A percentile compares a stretch with the other conserved stretches of the same genome.
Conservation (phyloP, 2,888 invertebrate genomes). For the Himalopsyche anomala region DNA sequence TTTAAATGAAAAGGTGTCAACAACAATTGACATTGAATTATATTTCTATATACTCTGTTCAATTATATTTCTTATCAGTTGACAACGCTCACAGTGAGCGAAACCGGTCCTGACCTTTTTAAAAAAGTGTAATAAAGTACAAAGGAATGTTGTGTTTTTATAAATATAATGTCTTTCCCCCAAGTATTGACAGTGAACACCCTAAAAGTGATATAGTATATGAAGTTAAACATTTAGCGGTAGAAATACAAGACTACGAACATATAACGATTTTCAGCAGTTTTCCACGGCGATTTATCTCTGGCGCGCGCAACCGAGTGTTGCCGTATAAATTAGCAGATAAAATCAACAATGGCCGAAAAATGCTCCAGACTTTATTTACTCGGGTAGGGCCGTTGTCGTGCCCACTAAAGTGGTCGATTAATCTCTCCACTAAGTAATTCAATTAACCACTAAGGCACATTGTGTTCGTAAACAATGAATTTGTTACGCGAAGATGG, state of each 20-base stretch:
- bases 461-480: constrained; percentile 41
- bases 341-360: constrained; percentile 49
- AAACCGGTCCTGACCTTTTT: too few species aligned
- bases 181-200: too few species aligned
- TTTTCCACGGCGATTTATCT: background rate
- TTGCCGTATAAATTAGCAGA: constrained; percentile 37
- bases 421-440: constrained; percentile 31
- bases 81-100: too few species aligned
- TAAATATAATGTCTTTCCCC: too few species aligned
- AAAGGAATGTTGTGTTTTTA: too few species aligned
- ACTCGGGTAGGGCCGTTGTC: constrained; percentile 2
- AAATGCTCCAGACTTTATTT: constrained; percentile 41
- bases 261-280: background rate
- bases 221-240: too few species aligned
- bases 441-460: background rate
- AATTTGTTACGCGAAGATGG: background rate
- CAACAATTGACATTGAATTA: too few species aligned
- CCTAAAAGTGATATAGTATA: too few species aligned
- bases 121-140: too few species aligned
- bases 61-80: too few species aligned
- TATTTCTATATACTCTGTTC: too few species aligned
- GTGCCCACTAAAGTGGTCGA: constrained; percentile 31
- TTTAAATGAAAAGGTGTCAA: too few species aligned
- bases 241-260: background rate
- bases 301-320: constrained; percentile 6